phyloP scores from a whole-genome alignment of 2,113 vertebrate genomes.

The Lichenostomus cassidix region DNA sequence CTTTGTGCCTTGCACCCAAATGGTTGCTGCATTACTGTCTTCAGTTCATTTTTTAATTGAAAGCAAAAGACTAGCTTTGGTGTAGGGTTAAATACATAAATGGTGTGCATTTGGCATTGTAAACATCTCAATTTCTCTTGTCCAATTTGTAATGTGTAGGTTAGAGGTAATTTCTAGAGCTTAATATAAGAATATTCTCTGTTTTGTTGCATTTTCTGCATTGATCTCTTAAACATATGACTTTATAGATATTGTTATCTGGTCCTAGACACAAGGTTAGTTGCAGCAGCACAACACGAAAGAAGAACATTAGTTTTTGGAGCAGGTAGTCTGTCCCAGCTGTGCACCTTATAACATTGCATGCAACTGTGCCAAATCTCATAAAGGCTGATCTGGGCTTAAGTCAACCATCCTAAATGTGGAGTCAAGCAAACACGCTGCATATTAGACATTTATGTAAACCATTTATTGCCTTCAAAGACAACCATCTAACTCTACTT shows the following conservation, averaged over 20 bases:
- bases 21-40: neutral
- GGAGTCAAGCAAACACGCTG: neutral
- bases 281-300: neutral
- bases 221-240: neutral
- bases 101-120: neutral
- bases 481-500: neutral
- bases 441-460: accelerated
- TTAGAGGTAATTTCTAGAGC: neutral
- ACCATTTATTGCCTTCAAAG: neutral
- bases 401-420: neutral
- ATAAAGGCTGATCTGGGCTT: neutral
- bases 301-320: neutral
- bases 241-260: neutral
- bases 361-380: neutral
- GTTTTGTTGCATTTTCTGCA: neutral
- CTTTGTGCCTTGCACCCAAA: neutral
- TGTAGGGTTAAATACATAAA: neutral
- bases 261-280: neutral
- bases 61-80: neutral
- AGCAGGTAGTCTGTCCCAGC: neutral
- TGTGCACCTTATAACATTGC: neutral
- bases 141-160: neutral
- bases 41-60: neutral
- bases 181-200: neutral
- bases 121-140: neutral